Percentiles rank a stretch among this genome's conserved stretches.
These are phyloP conservation scores for Axinella damicornis DNA, from an alignment of 37 sponge, comb jelly and placozoan species.

Conservation along the genomic window DNA sequence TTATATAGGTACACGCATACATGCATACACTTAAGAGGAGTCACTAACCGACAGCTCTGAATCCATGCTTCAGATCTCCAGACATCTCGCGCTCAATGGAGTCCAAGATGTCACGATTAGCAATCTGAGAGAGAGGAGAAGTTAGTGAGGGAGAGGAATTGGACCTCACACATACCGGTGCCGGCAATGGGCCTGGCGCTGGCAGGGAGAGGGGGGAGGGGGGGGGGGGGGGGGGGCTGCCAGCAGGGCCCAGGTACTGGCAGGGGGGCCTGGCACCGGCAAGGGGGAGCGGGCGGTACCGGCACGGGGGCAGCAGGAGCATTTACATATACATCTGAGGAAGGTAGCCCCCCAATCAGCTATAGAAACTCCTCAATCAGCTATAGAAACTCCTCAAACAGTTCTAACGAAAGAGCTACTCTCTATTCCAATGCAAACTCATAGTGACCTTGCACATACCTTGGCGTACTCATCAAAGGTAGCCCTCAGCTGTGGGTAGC, in stretches of 20 bases:
- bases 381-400: slow-evolving; percentile 75
- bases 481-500: slow-evolving; percentile 83
- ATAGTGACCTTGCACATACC: too few species aligned
- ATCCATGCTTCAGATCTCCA: slow-evolving; percentile 82
- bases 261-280: too few species aligned
- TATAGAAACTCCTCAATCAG: slow-evolving; percentile 80
- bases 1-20: too few species aligned
- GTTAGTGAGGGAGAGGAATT: too few species aligned
- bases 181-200: too few species aligned
- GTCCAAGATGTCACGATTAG: slow-evolving; percentile 85
- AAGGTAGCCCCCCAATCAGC: slow-evolving; percentile 44
- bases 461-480: slow-evolving; percentile 82
- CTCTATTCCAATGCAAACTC: too few species aligned
- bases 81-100: slow-evolving; percentile 90
- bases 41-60: slow-evolving; percentile 59
- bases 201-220: too few species aligned
- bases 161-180: background rate
- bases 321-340: too few species aligned
- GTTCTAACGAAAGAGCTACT: slow-evolving; percentile 49
- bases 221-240: background rate
- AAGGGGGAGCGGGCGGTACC: too few species aligned
- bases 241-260: too few species aligned
- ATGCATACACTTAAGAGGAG: too few species aligned
- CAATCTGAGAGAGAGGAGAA: slow-evolving; percentile 39
- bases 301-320: too few species aligned